A percentile compares a stretch with the other conserved stretches of the same genome.
Conservation (phyloP, 2,888 invertebrate species). For the Cosmopolites sordidus region DNA sequence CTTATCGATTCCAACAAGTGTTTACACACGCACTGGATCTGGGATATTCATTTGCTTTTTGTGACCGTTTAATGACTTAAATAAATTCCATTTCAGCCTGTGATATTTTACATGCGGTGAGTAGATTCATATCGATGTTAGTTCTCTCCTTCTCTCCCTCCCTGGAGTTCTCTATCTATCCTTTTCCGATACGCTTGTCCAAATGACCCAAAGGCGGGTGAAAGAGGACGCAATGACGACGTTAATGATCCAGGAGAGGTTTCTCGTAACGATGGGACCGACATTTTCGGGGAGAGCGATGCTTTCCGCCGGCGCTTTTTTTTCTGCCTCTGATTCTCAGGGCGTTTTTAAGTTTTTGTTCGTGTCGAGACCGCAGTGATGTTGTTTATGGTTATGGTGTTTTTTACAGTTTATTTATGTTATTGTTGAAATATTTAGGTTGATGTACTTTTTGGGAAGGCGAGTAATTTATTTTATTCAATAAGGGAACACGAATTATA, state of each 20-base stretch:
- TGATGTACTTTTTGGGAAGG: neutral
- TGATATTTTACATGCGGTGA: neutral
- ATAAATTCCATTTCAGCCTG: conserved; percentile 16
- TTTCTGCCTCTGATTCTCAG: neutral
- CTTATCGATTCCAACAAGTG: conserved; percentile 32
- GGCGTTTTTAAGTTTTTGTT: neutral
- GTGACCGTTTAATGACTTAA: conserved; percentile 13
- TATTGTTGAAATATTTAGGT: neutral
- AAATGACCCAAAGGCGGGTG: neutral
- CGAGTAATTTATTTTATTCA: too few relatives aligned
- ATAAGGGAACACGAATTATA: too few relatives aligned
- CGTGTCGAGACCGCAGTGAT: too few relatives aligned
- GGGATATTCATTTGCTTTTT: conserved; percentile 16
- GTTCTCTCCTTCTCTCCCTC: neutral
- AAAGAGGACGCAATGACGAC: neutral
- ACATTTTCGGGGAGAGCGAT: neutral
- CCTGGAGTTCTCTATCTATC: neutral
- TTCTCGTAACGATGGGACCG: neutral
- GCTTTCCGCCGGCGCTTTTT: too few relatives aligned
- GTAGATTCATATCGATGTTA: too few relatives aligned
- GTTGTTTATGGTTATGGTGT: conserved; percentile 1
- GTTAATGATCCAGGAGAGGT: neutral
- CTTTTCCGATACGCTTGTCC: neutral
- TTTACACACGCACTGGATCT: conserved; percentile 21
- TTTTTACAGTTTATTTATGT: neutral